Base-by-base conservation (phyloP, 2,888 invertebrate species). In the Actias luna region DNA sequence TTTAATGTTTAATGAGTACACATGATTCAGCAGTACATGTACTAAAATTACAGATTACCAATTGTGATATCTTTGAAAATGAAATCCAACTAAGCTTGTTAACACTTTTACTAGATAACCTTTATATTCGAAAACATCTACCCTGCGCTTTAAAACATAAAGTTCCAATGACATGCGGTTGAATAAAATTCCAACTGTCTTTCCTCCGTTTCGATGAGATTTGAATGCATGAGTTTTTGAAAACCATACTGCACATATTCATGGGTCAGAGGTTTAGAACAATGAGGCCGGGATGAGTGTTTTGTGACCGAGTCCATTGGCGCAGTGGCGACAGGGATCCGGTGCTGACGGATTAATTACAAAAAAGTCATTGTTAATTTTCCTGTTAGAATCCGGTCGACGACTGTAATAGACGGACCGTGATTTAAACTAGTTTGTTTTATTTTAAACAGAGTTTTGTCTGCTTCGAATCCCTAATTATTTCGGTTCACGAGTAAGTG, bases 221-320 rank as follows among this genome's bases (percentile, higher is more conserved):
- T 55, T 29, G 0, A 55, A 55, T 29, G 55, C 29, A n/a, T 27
- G 16, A 2, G 27, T 55, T 55, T 29, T 55, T 8, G 12, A 31
- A 33, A 57, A 31, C 57, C 39, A 58, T 62, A 42, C 29, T 50
- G 60, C 61, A 31, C 55, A 29, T 55, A 46, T 63, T 63, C 59
- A 63, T 55, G 63, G 59, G 63, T 36, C 33, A 50, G 29, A 52
- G 52, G 55, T 39, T 59, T 59, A 63, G 59, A 59, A 63, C 63
- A 63, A 63, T 63, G 39, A 59, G 5, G 3, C 14, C 59, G 59
- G 55, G 63, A 59, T 59, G 63, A 35, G 59, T 55, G 46, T 50
- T 22, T 50, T 22, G 46, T 50, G 46, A 50, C 46, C 22, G 46
- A 50, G 46, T 50, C 25, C 46, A 50, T 16, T 14, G 25, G 10